These are phyloP conservation scores for Cenopis cana DNA, from an alignment of 2,888 invertebrate species.

Conservation along the genomic window DNA sequence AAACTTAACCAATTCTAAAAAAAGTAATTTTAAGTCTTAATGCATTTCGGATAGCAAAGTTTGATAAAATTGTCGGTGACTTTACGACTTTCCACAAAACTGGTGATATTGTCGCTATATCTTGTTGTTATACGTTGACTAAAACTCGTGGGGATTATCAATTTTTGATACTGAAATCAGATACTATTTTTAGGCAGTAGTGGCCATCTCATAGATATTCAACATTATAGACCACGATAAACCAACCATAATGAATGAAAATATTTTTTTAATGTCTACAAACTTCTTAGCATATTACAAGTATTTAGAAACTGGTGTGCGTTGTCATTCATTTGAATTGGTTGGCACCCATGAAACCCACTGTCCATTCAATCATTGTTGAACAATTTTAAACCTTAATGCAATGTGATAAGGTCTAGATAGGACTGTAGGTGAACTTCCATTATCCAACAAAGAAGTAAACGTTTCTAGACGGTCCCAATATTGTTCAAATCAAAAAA, in stretches of 20 bases:
- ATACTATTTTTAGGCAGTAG: too few relatives aligned
- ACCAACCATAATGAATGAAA: background rate
- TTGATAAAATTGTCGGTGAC: too few relatives aligned
- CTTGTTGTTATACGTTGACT: too few relatives aligned
- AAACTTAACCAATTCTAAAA: too few relatives aligned
- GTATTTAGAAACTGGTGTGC: background rate
- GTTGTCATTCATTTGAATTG: background rate
- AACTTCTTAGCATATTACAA: background rate
- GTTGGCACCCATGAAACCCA: background rate
- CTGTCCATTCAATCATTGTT: background rate
- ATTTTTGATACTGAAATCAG: too few relatives aligned
- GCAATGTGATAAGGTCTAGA: background rate
- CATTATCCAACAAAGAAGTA: constrained; percentile 3
- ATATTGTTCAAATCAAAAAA: constrained; percentile 1
- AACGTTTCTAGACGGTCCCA: constrained; percentile 1
- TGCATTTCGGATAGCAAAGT: too few relatives aligned
- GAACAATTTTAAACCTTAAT: background rate
- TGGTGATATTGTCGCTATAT: too few relatives aligned
- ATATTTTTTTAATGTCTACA: background rate
- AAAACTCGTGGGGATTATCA: too few relatives aligned
- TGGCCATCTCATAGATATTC: too few relatives aligned
- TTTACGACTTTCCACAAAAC: too few relatives aligned
- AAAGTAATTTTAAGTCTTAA: too few relatives aligned
- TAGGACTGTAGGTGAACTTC: background rate
- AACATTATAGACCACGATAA: too few relatives aligned